Conservation (phyloP, 2,888 invertebrate species). For the Ischnura elegans region DNA sequence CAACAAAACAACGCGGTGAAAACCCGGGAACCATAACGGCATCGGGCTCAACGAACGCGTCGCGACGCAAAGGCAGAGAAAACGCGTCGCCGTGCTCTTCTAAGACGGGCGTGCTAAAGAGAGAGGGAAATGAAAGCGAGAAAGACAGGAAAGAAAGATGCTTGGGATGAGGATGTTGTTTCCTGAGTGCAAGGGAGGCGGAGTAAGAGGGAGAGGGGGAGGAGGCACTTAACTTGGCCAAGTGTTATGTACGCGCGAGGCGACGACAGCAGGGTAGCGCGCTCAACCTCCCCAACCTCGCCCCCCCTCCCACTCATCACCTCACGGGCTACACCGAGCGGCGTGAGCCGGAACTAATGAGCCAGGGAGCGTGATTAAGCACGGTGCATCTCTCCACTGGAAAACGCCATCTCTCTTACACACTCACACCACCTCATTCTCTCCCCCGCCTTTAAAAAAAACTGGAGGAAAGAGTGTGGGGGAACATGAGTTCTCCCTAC, state of each 20-base stretch:
- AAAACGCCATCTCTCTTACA: constrained; percentile 21
- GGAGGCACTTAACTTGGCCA: background rate
- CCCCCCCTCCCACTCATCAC: background rate
- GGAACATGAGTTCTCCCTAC: background rate
- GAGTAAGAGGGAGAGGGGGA: background rate
- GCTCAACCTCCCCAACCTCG: background rate
- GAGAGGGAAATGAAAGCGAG: too few species aligned
- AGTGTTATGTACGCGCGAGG: background rate
- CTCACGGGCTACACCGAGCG: background rate
- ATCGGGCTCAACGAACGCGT: too few species aligned
- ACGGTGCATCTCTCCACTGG: background rate
- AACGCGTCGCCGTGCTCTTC: too few species aligned
- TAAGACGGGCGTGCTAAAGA: too few species aligned
- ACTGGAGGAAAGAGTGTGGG: background rate
- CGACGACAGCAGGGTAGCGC: constrained; percentile 15
- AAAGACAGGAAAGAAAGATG: too few species aligned
- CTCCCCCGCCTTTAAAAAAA: background rate
- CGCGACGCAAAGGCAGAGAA: too few species aligned
- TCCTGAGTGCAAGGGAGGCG: background rate
- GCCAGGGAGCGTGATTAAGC: constrained; percentile 47
- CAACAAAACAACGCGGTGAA: too few species aligned
- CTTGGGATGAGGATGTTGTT: too few species aligned
- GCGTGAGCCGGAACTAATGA: constrained; percentile 38
- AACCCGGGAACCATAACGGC: too few species aligned
- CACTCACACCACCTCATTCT: too few species aligned